Conservation (phyloP, 1,140 invertebrate species). For the Druon quercuslanigerum region DNA sequence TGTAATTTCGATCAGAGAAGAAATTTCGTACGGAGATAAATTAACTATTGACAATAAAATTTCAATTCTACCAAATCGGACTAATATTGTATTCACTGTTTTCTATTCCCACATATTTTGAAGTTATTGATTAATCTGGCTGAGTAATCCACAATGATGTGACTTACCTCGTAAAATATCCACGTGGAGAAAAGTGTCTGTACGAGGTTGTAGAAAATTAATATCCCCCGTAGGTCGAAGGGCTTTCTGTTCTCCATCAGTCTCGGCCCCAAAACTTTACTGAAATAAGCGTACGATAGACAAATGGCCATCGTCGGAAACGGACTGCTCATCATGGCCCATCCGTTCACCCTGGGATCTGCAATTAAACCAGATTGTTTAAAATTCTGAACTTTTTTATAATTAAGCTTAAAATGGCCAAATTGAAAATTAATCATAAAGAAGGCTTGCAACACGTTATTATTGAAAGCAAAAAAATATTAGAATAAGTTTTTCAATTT, state of each 20-base stretch:
- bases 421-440: too few species aligned
- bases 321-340: constrained; percentile 95
- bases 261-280: constrained; percentile 88
- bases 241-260: constrained; percentile 94
- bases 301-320: constrained; percentile 90
- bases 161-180: constrained; percentile 92
- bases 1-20: too few species aligned
- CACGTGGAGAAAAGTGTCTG: constrained; percentile 93
- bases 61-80: too few species aligned
- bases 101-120: too few species aligned
- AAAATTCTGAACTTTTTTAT: not conserved
- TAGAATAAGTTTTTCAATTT: too few species aligned
- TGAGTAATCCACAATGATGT: not conserved
- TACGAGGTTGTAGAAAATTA: constrained; percentile 92
- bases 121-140: not conserved
- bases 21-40: too few species aligned
- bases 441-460: too few species aligned
- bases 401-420: too few species aligned
- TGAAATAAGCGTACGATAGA: constrained; percentile 89
- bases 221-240: constrained; percentile 86
- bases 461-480: too few species aligned
- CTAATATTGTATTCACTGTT: too few species aligned
- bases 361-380: constrained; percentile 64
- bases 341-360: constrained; percentile 93
- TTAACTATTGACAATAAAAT: too few species aligned